phyloP scores from a whole-genome alignment of 2,113 vertebrate genomes.

The Misgurnus mizolepis region DNA sequence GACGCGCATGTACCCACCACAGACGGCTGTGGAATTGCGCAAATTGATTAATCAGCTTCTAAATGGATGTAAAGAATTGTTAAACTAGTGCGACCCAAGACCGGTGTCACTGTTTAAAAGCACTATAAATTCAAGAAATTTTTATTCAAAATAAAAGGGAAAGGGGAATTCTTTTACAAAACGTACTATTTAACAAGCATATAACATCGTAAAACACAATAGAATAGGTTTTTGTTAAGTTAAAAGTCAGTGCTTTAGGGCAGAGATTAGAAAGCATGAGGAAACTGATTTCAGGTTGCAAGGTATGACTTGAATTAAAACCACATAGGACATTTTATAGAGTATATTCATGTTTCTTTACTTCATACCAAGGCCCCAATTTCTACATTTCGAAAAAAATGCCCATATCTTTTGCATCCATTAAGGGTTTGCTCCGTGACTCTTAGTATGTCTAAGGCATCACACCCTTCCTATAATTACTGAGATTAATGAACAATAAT shows the following conservation, averaged over 20 bases:
- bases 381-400: too few relatives aligned
- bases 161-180: constrained; percentile 5
- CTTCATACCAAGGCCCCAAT: too few relatives aligned
- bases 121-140: constrained; percentile 6
- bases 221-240: constrained; percentile 16
- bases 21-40: constrained; percentile 40
- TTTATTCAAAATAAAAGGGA: constrained; percentile 2
- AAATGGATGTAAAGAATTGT: constrained; percentile 72
- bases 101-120: constrained; percentile 61
- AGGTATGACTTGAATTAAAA: not conserved
- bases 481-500: too few relatives aligned
- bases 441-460: too few relatives aligned
- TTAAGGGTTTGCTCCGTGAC: too few relatives aligned
- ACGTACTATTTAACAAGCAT: not conserved
- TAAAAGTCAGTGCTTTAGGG: not conserved
- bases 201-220: constrained; percentile 43
- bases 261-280: constrained; percentile 3
- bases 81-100: constrained; percentile 51
- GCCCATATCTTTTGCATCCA: too few relatives aligned
- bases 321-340: not conserved
- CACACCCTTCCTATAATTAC: too few relatives aligned
- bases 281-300: not conserved
- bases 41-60: constrained; percentile 75
- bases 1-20: constrained; percentile 1
- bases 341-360: too few relatives aligned